Evolutionary conservation across 2,113 vertebrate species (phyloP).

Genomic region (Promerops cafer): DNA sequence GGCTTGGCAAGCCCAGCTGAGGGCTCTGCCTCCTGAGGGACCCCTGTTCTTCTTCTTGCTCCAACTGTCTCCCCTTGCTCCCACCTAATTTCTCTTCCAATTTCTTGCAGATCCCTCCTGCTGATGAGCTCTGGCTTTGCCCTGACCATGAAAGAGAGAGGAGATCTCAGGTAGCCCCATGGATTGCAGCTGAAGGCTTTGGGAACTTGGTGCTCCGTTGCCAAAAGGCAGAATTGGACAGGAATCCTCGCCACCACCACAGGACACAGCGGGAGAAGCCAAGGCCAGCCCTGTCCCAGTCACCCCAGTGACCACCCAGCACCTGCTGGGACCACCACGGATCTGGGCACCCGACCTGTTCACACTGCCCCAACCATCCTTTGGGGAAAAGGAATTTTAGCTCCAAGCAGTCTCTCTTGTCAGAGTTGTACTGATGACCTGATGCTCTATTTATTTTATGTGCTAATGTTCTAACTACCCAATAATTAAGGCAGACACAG

Average conservation of each 20-base stretch:
- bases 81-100: slow-evolving; percentile 32
- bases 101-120: slow-evolving; percentile 64
- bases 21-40: slow-evolving; percentile 26
- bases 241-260: neutral
- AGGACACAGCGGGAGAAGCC: neutral
- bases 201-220: neutral
- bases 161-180: slow-evolving; percentile 16
- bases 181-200: slow-evolving; percentile 26
- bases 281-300: neutral
- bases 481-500: neutral
- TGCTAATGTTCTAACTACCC: neutral
- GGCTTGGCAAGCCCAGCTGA: slow-evolving; percentile 24
- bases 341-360: neutral
- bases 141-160: slow-evolving; percentile 22
- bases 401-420: neutral
- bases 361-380: neutral
- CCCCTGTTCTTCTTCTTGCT: slow-evolving; percentile 4
- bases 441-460: neutral
- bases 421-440: neutral
- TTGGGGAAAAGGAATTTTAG: neutral
- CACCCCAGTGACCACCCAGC: neutral
- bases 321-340: neutral
- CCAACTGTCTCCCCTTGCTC: neutral
- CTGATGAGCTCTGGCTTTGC: slow-evolving; percentile 37
- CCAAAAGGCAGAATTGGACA: slow-evolving; percentile 3